These are phyloP conservation scores for Penaeus japonicus DNA, from an alignment of 1,140 invertebrate species.

Conservation along the genomic window DNA sequence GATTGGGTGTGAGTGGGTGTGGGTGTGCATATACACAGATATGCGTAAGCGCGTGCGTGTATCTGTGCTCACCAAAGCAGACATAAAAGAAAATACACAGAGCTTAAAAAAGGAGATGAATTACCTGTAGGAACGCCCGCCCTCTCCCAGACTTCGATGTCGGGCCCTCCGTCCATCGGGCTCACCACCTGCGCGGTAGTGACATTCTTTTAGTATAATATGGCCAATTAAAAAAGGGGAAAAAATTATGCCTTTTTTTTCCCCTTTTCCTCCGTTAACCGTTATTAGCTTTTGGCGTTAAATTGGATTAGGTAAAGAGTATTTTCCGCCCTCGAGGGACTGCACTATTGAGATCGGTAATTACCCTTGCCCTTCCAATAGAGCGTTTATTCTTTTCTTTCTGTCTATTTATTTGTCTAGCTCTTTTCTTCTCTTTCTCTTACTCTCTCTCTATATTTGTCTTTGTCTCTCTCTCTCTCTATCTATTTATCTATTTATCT, in stretches of 20 bases:
- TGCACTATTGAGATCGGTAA: no score
- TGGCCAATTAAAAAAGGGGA: neutral
- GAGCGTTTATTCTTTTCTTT: no score
- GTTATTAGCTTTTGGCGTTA: no score
- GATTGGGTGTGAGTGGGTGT: neutral
- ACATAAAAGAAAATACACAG: neutral
- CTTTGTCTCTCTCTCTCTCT: no score
- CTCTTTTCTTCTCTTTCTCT: no score
- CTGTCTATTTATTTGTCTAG: no score
- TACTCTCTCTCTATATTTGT: no score
- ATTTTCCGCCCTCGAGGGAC: neutral
- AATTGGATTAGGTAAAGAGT: neutral
- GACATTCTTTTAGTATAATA: neutral
- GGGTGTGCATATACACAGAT: neutral
- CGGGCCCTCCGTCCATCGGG: constrained; percentile 57
- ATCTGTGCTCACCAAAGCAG: neutral
- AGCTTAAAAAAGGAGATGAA: neutral
- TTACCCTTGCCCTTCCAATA: no score
- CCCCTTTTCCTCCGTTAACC: neutral
- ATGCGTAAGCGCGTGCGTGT: neutral
- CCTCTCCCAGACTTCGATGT: constrained; percentile 59
- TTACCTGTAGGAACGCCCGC: constrained; percentile 65
- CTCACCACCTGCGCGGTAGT: constrained; percentile 25
- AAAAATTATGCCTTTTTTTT: neutral
- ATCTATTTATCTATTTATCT: no score